Conservation (phyloP, 1,140 invertebrate genomes). For the Ostrea edulis region DNA sequence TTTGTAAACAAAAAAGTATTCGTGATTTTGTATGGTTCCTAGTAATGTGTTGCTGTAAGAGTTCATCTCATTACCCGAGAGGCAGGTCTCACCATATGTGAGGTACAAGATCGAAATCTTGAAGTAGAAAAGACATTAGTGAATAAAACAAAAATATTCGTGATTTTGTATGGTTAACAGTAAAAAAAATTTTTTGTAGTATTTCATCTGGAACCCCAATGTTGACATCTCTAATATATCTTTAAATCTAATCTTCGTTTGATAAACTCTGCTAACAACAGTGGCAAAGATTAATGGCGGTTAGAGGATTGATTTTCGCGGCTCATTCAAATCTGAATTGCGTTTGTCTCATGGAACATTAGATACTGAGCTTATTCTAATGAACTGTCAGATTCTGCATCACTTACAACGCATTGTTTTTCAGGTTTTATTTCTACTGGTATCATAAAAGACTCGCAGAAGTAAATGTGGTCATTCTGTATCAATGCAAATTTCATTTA, state of each 20-base stretch:
- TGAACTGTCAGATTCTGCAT: neutral
- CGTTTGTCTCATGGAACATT: conserved; percentile 35
- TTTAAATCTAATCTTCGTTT: neutral
- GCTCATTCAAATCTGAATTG: conserved; percentile 16
- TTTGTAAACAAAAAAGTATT: neutral
- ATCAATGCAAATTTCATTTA: no score
- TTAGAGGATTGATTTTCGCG: neutral
- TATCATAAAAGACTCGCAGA: no score
- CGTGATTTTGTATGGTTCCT: neutral
- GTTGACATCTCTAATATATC: neutral
- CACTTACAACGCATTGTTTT: neutral
- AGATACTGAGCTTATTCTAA: neutral
- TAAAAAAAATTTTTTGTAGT: no score
- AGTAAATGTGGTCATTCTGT: no score
- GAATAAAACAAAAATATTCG: neutral
- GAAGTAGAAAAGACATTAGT: neutral
- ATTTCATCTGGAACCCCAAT: neutral
- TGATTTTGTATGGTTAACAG: neutral
- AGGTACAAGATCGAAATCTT: neutral
- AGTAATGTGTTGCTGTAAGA: neutral
- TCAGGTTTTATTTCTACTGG: no score
- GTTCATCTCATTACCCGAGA: neutral
- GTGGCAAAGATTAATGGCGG: conserved; percentile 15
- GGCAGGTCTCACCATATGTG: neutral
- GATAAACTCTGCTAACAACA: neutral